Conservation (phyloP, 2,888 invertebrate species). For the Polymixis flavicincta region DNA sequence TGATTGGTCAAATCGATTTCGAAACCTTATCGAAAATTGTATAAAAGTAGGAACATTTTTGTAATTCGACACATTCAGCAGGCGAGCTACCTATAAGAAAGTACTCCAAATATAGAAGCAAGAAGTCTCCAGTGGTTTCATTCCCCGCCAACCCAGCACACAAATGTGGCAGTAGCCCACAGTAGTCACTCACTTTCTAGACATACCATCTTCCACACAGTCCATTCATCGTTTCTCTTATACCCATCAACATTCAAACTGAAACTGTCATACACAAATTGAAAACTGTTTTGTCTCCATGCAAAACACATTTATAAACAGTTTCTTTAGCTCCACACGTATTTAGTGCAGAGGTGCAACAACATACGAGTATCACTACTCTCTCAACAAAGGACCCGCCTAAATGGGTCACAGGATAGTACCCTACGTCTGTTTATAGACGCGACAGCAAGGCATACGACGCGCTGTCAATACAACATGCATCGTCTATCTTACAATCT, state of each 20-base stretch:
- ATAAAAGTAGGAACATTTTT: no score
- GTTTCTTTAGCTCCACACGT: neutral
- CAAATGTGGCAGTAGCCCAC: no score
- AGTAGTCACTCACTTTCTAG: neutral
- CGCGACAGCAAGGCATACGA: conserved; percentile 6
- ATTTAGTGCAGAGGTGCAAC: neutral
- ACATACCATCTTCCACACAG: neutral
- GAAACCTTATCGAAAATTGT: no score
- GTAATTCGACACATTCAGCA: no score
- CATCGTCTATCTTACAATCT: conserved; percentile 11
- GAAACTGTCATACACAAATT: neutral
- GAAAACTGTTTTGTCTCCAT: neutral
- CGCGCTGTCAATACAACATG: conserved; percentile 27
- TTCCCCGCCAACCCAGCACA: no score
- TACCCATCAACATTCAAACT: neutral
- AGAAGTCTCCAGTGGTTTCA: no score
- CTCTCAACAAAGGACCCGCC: conserved; percentile 11
- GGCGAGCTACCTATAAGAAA: no score
- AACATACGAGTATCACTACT: neutral
- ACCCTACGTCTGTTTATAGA: conserved; percentile 33
- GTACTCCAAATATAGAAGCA: no score
- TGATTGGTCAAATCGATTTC: no score
- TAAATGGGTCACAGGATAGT: conserved; percentile 54
- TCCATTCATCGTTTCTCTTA: neutral
- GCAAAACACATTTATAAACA: neutral